A percentile compares a stretch with the other conserved stretches of the same genome.
Evolutionary conservation across 1,140 invertebrate genomes (phyloP).

Genomic region (Scaptomyza pallida): DNA sequence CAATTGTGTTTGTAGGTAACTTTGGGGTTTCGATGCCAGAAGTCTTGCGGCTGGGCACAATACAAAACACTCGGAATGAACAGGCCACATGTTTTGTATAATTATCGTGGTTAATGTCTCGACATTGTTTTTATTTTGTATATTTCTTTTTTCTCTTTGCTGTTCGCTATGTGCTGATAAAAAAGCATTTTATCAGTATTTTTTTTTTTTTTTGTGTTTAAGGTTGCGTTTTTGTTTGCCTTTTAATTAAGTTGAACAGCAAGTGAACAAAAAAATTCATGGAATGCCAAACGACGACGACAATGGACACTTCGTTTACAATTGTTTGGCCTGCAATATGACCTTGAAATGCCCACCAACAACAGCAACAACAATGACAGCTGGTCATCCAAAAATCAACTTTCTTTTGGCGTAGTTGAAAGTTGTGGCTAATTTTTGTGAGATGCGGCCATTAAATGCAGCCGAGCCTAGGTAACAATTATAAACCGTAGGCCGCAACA

Average conservation of each 20-base stretch:
- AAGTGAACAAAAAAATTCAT: slow-evolving; percentile 47
- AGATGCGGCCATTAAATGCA: slow-evolving; percentile 47
- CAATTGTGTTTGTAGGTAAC: slow-evolving; percentile 29
- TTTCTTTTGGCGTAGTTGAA: slow-evolving; percentile 55
- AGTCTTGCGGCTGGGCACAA: slow-evolving; percentile 37
- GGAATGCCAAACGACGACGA: slow-evolving; percentile 35
- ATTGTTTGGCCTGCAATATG: slow-evolving; percentile 60
- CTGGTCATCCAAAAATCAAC: slow-evolving; percentile 46
- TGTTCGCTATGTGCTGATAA: slow-evolving; percentile 36
- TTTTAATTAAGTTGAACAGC: slow-evolving; percentile 81
- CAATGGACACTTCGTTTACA: slow-evolving; percentile 34
- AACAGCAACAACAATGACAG: background rate
- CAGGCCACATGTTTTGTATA: slow-evolving; percentile 76
- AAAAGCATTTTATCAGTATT: slow-evolving; percentile 48
- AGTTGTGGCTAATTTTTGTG: slow-evolving; percentile 53
- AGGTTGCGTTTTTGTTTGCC: slow-evolving; percentile 66
- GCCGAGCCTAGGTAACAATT: slow-evolving; percentile 42
- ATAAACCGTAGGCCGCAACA: slow-evolving; percentile 35
- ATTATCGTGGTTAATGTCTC: slow-evolving; percentile 79
- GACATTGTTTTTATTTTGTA: slow-evolving; percentile 45
- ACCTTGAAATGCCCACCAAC: slow-evolving; percentile 53
- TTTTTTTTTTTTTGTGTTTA: slow-evolving; percentile 37
- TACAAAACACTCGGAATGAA: slow-evolving; percentile 9
- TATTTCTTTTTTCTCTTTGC: slow-evolving; percentile 31
- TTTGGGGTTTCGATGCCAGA: slow-evolving; percentile 24